Conservation (phyloP, 1,140 invertebrate species). For the Telenomus remus region DNA sequence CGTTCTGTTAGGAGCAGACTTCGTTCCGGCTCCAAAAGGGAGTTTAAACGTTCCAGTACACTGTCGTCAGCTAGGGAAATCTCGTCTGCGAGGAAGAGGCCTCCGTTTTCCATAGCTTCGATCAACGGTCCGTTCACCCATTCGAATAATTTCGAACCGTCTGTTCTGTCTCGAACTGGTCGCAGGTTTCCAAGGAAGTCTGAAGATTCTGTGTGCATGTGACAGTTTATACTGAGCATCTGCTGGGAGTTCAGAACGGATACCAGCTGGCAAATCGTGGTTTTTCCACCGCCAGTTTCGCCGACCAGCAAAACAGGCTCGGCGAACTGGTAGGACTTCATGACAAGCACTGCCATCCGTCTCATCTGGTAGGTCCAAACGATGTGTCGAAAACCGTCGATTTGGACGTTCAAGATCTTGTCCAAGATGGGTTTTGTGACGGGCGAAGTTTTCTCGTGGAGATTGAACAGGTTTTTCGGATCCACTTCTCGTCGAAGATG, state of each 20-base stretch:
- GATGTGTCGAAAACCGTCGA: conserved; percentile 83
- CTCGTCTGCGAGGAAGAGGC: conserved; percentile 97
- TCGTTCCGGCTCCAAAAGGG: conserved; percentile 94
- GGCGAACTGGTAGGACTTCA: conserved; percentile 91
- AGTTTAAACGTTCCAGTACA: conserved; percentile 97
- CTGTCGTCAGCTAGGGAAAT: conserved; percentile 99
- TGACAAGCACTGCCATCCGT: conserved; percentile 92
- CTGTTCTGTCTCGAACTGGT: conserved; percentile 85
- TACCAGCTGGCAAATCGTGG: conserved; percentile 94
- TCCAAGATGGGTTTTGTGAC: conserved; percentile 86
- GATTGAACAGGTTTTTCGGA: conserved; percentile 85
- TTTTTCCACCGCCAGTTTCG: conserved; percentile 99
- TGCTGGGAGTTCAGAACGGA: conserved; percentile 80
- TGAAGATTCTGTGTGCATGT: conserved; percentile 98
- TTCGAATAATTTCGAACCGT: conserved; percentile 88
- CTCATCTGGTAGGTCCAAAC: conserved; percentile 96
- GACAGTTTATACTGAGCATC: conserved; percentile 94
- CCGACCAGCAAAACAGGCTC: conserved; percentile 98
- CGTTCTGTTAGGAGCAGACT: conserved; percentile 94
- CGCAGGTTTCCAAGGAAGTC: conserved; percentile 97
- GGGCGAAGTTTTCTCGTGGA: conserved; percentile 83
- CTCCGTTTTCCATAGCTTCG: conserved; percentile 90
- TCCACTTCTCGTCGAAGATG: conserved; percentile 88
- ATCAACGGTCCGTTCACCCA: conserved; percentile 98
- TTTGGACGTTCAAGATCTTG: conserved; percentile 73